These are phyloP conservation scores for Balaeniceps rex DNA, from an alignment of 2,113 vertebrate species.

Conservation along the genomic window DNA sequence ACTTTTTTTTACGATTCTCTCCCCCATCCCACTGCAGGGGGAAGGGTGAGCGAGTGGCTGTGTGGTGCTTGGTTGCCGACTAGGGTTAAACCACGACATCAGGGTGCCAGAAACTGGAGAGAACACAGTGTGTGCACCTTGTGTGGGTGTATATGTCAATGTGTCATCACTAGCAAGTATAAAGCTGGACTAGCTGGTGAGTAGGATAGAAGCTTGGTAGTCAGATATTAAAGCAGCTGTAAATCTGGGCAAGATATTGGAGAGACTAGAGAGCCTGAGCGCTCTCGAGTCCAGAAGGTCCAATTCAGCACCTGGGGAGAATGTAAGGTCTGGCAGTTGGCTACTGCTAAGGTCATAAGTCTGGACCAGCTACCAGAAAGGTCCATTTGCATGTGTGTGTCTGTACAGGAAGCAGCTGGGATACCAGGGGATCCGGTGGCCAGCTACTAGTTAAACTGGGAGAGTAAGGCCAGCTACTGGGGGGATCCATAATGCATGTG, in stretches of 20 bases:
- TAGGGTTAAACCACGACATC: too few relatives aligned
- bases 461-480: not conserved
- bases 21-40: too few relatives aligned
- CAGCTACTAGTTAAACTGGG: not conserved
- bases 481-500: not conserved
- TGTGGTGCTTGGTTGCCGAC: too few relatives aligned
- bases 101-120: not conserved
- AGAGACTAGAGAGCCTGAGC: not conserved
- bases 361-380: not conserved
- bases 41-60: too few relatives aligned
- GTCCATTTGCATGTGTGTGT: not conserved
- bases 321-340: not conserved
- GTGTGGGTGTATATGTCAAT: too few relatives aligned
- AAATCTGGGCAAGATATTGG: not conserved
- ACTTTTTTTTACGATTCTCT: too few relatives aligned
- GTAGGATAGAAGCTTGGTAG: not conserved
- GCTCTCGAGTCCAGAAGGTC: not conserved
- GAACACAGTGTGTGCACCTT: too few relatives aligned
- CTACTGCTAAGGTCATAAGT: not conserved
- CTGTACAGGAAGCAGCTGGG: not conserved
- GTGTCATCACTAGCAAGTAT: not conserved
- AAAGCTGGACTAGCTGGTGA: not conserved
- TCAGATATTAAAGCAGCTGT: not conserved
- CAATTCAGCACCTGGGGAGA: not conserved
- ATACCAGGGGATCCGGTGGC: not conserved